A percentile compares a stretch with the other conserved stretches of the same genome.
Conservation (phyloP, 1,140 invertebrate species). For the Eupeodes corollae region DNA sequence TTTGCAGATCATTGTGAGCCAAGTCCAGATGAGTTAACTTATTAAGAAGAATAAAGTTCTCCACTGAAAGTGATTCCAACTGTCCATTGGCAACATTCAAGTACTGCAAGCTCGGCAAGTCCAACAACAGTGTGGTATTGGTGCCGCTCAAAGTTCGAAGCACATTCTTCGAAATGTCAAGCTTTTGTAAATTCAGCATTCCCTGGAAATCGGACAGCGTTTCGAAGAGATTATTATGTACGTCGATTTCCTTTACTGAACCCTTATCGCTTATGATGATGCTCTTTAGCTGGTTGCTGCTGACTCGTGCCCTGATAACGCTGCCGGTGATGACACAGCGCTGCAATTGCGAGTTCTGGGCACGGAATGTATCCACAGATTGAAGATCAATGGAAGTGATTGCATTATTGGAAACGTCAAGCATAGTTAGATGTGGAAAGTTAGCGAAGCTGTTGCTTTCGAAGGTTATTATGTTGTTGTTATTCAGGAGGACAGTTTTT, state of each 20-base stretch:
- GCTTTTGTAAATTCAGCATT: neutral
- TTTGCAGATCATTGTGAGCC: too few species aligned
- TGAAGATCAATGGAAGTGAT: neutral
- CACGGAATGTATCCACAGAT: neutral
- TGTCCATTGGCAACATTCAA: too few species aligned
- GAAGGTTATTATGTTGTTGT: neutral
- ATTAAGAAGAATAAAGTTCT: too few species aligned
- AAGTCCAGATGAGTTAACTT: too few species aligned
- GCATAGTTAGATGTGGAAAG: too few species aligned
- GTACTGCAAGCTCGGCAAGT: too few species aligned
- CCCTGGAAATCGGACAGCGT: neutral
- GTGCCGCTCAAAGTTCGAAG: too few species aligned
- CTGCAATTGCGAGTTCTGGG: neutral
- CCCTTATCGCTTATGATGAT: neutral
- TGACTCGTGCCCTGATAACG: neutral
- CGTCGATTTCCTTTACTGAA: neutral
- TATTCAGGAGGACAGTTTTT: neutral
- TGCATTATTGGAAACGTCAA: neutral
- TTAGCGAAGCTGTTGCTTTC: too few species aligned
- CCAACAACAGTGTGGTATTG: too few species aligned
- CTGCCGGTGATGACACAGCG: neutral
- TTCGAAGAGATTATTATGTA: neutral
- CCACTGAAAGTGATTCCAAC: too few species aligned
- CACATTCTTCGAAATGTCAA: neutral
- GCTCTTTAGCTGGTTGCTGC: neutral